A percentile compares a stretch with the other conserved stretches of the same genome.
These are phyloP conservation scores for Neopelma chrysocephalum DNA, from an alignment of 2,797 vertebrate species.

Conservation along the genomic window DNA sequence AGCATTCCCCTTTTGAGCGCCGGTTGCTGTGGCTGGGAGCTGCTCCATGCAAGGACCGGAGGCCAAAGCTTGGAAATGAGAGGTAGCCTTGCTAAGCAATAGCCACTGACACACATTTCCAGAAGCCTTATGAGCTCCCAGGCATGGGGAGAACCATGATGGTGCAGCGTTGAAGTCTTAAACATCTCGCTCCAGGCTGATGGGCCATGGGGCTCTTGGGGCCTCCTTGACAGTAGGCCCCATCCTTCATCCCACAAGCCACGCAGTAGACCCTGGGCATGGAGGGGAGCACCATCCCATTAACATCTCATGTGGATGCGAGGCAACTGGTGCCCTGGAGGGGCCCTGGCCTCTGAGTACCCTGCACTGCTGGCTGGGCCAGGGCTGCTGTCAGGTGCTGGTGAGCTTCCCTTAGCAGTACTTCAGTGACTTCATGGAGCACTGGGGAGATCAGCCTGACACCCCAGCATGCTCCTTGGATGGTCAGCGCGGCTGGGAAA, in stretches of 20 bases:
- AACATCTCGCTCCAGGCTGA: neutral
- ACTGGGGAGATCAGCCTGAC: neutral
- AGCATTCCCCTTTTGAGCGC: rapidly evolving
- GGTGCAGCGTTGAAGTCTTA: rapidly evolving
- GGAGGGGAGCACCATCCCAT: neutral
- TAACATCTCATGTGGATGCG: rapidly evolving
- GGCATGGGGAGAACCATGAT: neutral
- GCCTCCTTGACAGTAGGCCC: neutral
- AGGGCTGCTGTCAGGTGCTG: neutral
- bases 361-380: rapidly evolving
- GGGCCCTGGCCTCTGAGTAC: neutral
- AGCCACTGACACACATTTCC: rapidly evolving
- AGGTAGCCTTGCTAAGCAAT: neutral
- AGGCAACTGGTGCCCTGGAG: too few species aligned
- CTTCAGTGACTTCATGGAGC: rapidly evolving
- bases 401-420: neutral
- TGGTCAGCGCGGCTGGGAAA: rapidly evolving
- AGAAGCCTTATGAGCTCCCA: neutral
- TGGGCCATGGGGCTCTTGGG: neutral
- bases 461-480: neutral
- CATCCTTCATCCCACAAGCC: neutral
- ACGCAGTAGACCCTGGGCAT: too few species aligned
- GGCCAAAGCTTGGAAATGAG: neutral
- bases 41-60: rapidly evolving
- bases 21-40: rapidly evolving